A percentile compares a stretch with the other conserved stretches of the same genome.
phyloP scores from a whole-genome alignment of 2,113 vertebrate species.

The Bujurquina vittata region DNA sequence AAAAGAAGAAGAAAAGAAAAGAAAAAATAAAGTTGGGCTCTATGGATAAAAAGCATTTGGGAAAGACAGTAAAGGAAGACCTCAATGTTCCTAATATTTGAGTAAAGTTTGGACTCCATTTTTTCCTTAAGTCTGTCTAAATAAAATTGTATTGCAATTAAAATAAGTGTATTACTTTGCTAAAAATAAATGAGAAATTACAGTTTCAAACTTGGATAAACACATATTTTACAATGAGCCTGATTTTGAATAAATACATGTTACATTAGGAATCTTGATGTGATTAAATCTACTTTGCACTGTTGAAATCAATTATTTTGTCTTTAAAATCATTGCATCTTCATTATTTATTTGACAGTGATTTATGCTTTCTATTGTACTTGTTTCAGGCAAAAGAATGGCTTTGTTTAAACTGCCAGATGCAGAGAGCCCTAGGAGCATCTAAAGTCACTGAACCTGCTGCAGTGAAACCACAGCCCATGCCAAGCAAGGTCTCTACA shows the following conservation, averaged over 20 bases:
- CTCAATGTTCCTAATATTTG: not conserved
- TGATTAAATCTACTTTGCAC: not conserved
- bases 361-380: not conserved
- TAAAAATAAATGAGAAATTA: not conserved
- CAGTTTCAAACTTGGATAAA: not conserved
- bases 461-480: conserved; percentile 61
- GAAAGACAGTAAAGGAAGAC: not conserved
- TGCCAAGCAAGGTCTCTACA: conserved; percentile 55
- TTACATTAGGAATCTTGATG: not conserved
- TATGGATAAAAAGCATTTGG: not conserved
- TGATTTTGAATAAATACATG: not conserved
- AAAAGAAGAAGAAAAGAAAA: no score
- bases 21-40: not conserved
- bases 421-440: conserved; percentile 86
- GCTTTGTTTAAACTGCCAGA: conserved; percentile 95
- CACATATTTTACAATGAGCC: not conserved
- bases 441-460: conserved; percentile 74
- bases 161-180: not conserved
- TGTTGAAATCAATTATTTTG: not conserved
- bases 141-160: not conserved
- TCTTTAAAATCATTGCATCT: not conserved
- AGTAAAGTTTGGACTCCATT: not conserved
- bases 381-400: conserved; percentile 82
- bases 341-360: not conserved
- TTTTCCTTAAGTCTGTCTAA: not conserved